Evolutionary conservation across 2,797 vertebrate species (phyloP), one percentile per base, ranked within the genome.

Genomic region (Catostomus latipinnis): DNA sequence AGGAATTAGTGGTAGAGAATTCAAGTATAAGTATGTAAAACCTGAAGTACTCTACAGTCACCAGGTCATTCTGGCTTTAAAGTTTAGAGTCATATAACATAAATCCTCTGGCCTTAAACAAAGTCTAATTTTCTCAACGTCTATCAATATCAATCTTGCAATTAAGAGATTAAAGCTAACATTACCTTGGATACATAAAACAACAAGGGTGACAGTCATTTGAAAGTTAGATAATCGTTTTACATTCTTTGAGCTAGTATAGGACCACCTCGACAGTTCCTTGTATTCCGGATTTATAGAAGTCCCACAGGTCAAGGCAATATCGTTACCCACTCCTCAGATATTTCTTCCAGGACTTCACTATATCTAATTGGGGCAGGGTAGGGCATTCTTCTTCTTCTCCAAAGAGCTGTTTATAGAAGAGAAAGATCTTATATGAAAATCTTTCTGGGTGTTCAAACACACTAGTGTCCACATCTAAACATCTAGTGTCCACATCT

Each of bases 211-310:
- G 93, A 91, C 89, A 88, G 89, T 84, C 87, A 74, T 86, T 88
- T 87, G 88, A 90, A 91, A 91, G 90, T 87, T 95, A 94, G 94
- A 88, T 88, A 87, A 90, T 91, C 85, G 89, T 91, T 90, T 91
- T 90, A 82, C 86, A 81, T 90, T 91, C 90, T 90, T 0, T 34
- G 18, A 9, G 9, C 52, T 91, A 77, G 88, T 84, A 22, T 77
- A 78, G 83, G 96, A 96, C 96, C 96, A 96, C 95, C 96, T 84
- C 85, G 91, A 81, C 88, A 91, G 89, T 84, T 87, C 90, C 91
- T 91, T 92, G 87, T 90, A 88, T 91, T 94, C 91, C 92, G 45
- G 60, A 65, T 72, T 79, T 72, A 57, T 65, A 60, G 1, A 0
- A 9, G 6, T 78, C 61, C 70, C 16, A 65, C 12, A 50, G 77